Evolutionary conservation across 2,888 invertebrate species (phyloP).

Genomic region (Drosophila parthenogenetica): DNA sequence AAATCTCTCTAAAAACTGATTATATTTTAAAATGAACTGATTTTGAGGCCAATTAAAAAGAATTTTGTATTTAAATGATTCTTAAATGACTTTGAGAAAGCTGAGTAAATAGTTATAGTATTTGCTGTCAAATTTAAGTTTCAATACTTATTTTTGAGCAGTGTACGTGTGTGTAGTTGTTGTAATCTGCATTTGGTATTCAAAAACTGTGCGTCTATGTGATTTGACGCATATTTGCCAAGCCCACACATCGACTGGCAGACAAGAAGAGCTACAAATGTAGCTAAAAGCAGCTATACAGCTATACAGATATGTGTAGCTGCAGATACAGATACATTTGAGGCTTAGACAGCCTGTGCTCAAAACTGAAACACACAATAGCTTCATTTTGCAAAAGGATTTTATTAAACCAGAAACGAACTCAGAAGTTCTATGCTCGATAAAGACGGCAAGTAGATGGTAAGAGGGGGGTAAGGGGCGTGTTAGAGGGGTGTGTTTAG

Average conservation of each 20-base stretch:
- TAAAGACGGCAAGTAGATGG: slow-evolving; percentile 38
- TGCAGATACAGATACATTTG: slow-evolving; percentile 41
- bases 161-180: slow-evolving; percentile 19
- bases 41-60: no score
- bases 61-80: no score
- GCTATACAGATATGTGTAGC: slow-evolving; percentile 4
- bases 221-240: slow-evolving; percentile 80
- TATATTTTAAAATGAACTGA: no score
- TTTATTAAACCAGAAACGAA: slow-evolving; percentile 74
- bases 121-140: neutral
- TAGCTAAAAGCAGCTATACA: slow-evolving; percentile 39
- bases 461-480: neutral
- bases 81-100: no score
- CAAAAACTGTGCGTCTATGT: slow-evolving; percentile 79
- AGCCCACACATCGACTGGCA: slow-evolving; percentile 52
- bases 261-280: slow-evolving; percentile 57
- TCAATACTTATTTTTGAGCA: neutral
- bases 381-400: slow-evolving; percentile 78
- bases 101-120: neutral
- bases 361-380: slow-evolving; percentile 58
- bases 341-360: slow-evolving; percentile 56
- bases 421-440: slow-evolving; percentile 38
- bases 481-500: neutral
- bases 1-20: no score
- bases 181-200: slow-evolving; percentile 74